Evolutionary conservation across 2,113 vertebrate genomes (phyloP).

Genomic region (Peromyscus californicus): DNA sequence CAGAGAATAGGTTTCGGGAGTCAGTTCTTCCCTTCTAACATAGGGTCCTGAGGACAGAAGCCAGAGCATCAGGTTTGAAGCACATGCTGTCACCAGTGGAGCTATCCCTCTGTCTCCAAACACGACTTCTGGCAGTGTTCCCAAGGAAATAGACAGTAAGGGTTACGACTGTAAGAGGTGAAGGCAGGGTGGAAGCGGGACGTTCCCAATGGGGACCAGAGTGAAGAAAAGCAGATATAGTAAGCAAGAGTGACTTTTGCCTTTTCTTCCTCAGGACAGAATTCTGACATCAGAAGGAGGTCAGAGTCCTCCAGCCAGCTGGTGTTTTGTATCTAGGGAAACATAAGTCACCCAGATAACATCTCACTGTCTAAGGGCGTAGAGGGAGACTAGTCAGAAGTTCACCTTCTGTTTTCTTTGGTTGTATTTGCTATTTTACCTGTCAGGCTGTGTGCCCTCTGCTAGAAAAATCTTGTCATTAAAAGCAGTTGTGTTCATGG

Average conservation of each 20-base stretch:
- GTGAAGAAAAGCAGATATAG: not conserved
- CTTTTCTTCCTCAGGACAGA: not conserved
- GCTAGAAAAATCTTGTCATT: not conserved
- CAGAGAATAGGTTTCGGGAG: not conserved
- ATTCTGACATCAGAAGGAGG: not conserved
- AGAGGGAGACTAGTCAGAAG: not conserved
- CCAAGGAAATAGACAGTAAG: conserved; percentile 4
- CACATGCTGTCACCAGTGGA: not conserved
- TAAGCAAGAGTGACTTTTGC: not conserved
- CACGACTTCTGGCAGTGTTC: not conserved
- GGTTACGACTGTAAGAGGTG: not conserved
- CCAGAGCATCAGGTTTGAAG: not conserved
- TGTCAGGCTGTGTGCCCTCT: not conserved
- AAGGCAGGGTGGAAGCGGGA: not conserved
- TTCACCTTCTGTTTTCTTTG: not conserved
- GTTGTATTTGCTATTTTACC: conserved; percentile 9
- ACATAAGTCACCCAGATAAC: not conserved
- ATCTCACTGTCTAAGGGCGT: not conserved
- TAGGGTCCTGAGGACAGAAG: not conserved
- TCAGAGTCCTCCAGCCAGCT: not conserved
- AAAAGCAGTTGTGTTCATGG: not conserved
- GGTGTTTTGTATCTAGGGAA: not conserved
- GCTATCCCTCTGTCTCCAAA: not conserved
- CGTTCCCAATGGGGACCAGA: not conserved
- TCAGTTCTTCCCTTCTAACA: not conserved